Conservation (phyloP, 2,797 vertebrate species). For the Acanthopagrus latus region DNA sequence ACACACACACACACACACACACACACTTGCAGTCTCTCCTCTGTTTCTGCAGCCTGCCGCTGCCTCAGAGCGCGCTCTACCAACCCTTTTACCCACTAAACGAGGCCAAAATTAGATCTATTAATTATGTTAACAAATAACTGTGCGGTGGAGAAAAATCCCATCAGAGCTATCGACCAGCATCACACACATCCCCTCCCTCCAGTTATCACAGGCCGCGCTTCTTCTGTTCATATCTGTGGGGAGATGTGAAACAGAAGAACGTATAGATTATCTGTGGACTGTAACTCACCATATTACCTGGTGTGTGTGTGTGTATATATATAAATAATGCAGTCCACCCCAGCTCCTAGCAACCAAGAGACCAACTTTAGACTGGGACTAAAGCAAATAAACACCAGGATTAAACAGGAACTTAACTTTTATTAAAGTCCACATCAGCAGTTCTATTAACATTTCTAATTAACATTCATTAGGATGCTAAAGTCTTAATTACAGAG, state of each 20-base stretch:
- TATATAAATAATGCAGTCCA: no score
- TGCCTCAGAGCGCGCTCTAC: not conserved
- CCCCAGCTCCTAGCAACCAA: no score
- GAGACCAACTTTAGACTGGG: no score
- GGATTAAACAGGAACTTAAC: not conserved
- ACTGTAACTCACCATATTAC: no score
- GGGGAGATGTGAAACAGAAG: not conserved
- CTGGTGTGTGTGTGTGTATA: no score
- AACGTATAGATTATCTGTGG: not conserved
- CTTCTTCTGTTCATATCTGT: not conserved
- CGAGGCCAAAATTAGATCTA: not conserved
- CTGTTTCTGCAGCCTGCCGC: not conserved
- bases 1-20: no score
- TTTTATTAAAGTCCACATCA: not conserved
- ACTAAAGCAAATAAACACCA: not conserved
- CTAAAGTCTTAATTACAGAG: not conserved
- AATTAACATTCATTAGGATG: not conserved
- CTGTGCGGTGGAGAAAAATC: not conserved
- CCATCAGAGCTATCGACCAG: not conserved
- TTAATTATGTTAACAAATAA: not conserved
- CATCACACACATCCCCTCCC: not conserved
- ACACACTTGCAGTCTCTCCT: not conserved
- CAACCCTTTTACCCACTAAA: not conserved
- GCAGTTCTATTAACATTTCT: not conserved
- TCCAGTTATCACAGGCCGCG: not conserved